Evolutionary conservation across 2,888 invertebrate genomes (phyloP), one percentile per base, ranked within the genome.

Genomic region (Pyrrhosoma nymphula): DNA sequence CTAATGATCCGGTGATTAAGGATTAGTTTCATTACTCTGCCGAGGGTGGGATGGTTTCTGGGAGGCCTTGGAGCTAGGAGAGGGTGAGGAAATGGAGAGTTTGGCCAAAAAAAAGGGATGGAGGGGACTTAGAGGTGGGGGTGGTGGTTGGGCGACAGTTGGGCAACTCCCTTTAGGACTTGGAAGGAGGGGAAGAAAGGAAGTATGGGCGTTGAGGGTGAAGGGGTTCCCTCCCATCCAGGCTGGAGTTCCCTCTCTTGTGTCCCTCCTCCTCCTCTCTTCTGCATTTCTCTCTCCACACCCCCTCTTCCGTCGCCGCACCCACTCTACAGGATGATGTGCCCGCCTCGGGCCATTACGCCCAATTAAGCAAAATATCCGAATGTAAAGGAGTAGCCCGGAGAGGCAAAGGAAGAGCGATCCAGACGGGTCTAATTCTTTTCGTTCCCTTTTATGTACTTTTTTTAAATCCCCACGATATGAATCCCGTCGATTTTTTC

Each of bases 1-100:
- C 93, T 93, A 93, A 93, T 93, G 93, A 93, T 93, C 93, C 93
- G 93, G 93, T 93, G 93, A 93, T 93, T 93, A 93, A 93, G 93
- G 93, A 93, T 93, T 69, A 93, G 93, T 93, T 93, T 93, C 93
- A 93, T 93, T 93, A 93, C 91, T 91, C 91, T 39, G 39, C 91
- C 26, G 63, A 91, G 91, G 63, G 91, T 63, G 39, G 56, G 63
- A 35, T 69, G 69, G 69, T 69, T n/a, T 69, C 26, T 10, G 60
- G 90, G 56, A 30, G 16, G 18, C 20, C 60, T 4, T 20, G 55
- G 55, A 55, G 55, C 20, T 90, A 35, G 23, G 14, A 26, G 20
- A 26, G 14, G 88, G 88, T 88, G 60, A 20, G 60, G 16, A 60
- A 47, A 47, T 8, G 47, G 47, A 8, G 47, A 47, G 69, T 14